Base-by-base conservation (phyloP, 2,113 vertebrate species). In the Oplegnathus fasciatus region DNA sequence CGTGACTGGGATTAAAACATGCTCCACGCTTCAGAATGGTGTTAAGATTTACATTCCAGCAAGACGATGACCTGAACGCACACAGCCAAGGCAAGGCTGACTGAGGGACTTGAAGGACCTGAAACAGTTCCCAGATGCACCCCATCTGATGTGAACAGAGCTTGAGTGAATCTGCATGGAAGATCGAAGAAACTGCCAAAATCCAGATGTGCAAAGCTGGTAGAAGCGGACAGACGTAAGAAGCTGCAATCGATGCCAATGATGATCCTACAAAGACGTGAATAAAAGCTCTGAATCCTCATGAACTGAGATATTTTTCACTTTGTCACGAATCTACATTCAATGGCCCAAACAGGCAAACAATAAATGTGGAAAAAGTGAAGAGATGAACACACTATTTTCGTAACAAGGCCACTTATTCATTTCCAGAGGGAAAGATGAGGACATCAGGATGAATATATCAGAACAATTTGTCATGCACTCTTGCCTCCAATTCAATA, bases 381-480 rank as follows among this genome's bases (percentile, higher is more conserved):
- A 60, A 50, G 26, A 32, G 46, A 48, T 48, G 8, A 32, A 9
- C 13, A 15, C 22, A 26, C n/a, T 58, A 18, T 28, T 17, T 37
- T 37, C 6, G 34, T 26, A 37, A 72, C n/a, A 28, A 50, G 17
- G 42, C 42, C 9, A 5, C 28, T n/a, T 15, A 26, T n/a, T 10
- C 8, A 13, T 80, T 28, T 80, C 30, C 30, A 40, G 4, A 44
- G 44, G 20, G n/a, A 80, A 44, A n/a, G n/a, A n/a, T n/a, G n/a
- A n/a, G n/a, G n/a, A 44, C 46, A 62, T 65, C 40, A 20, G 30
- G 0, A 44, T 69, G 46, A 70, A 67, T 72, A 30, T 40, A 80
- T 77, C 37, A 58, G 32, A 32, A 52, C 34, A n/a, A 62, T 80
- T 55, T 48, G 22, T 57, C 54, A 42, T 2, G 32, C 54, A n/a